A percentile compares a stretch with the other conserved stretches of the same genome.
Evolutionary conservation across 2,888 invertebrate species (phyloP).

Genomic region (Eurytoma adleriae): DNA sequence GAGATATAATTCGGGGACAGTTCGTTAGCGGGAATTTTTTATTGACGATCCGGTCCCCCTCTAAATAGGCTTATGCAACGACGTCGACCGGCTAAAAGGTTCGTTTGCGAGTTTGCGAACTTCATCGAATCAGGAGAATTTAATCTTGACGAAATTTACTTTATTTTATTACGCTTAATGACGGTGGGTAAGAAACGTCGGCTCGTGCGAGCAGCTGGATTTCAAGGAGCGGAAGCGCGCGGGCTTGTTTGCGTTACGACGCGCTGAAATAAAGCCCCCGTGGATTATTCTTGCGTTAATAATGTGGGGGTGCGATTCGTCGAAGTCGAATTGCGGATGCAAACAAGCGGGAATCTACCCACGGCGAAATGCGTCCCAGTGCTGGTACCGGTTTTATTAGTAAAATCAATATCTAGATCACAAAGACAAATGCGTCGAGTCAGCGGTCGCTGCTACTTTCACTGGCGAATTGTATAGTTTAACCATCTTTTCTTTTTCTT

Average conservation of each 20-base stretch:
- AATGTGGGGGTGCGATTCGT: constrained; percentile 38
- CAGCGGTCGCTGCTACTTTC: neutral
- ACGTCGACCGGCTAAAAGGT: no score
- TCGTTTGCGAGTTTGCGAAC: no score
- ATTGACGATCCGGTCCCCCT: no score
- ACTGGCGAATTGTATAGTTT: neutral
- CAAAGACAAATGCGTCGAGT: constrained; percentile 60
- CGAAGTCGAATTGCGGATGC: constrained; percentile 31
- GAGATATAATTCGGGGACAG: constrained; percentile 25
- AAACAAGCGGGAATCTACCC: constrained; percentile 42
- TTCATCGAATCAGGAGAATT: no score
- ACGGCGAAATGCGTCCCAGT: constrained; percentile 25
- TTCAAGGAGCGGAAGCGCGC: neutral
- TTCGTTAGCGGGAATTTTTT: constrained; percentile 12
- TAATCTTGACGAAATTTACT: no score
- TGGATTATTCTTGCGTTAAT: constrained; percentile 52
- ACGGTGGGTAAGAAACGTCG: neutral
- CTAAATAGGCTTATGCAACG: no score
- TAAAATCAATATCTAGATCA: constrained; percentile 69
- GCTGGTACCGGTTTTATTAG: constrained; percentile 66
- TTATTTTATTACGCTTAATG: neutral
- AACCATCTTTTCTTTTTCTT: no score
- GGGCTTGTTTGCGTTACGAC: constrained; percentile 39
- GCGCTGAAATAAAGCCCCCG: constrained; percentile 56
- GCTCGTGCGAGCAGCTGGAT: neutral